Percentiles rank a stretch among this genome's conserved stretches.
phyloP scores from a whole-genome alignment of 2,888 invertebrate genomes.

The Lysandra coridon region DNA sequence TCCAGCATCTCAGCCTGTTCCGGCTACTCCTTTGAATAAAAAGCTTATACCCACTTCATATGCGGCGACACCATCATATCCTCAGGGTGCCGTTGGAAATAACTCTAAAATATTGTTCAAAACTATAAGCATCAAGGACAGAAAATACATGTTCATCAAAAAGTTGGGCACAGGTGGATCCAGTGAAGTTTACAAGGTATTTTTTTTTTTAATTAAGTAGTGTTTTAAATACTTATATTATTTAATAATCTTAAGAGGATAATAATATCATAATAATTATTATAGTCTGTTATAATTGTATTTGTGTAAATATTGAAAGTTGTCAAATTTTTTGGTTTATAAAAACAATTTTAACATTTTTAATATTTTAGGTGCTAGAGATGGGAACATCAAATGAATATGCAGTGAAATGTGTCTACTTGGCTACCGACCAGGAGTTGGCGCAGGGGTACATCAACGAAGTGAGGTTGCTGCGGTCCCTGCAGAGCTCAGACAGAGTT shows the following conservation, averaged over 20 bases:
- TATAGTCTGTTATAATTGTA: no score
- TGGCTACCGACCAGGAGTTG: constrained; percentile 86
- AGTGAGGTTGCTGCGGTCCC: constrained; percentile 87
- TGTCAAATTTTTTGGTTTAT: no score
- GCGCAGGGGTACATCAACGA: constrained; percentile 93
- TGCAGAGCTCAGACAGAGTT: constrained; percentile 91
- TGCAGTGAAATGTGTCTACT: constrained; percentile 92
- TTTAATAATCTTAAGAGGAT: no score
- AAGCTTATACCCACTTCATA: constrained; percentile 56
- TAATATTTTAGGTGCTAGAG: constrained; percentile 81
- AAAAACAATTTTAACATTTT: neutral
- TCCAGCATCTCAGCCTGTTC: constrained; percentile 45
- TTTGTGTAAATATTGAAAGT: no score
- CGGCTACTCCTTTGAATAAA: constrained; percentile 62
- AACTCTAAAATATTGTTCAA: constrained; percentile 67
- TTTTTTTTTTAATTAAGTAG: constrained; percentile 22
- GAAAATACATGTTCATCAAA: constrained; percentile 86
- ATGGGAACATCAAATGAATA: constrained; percentile 78
- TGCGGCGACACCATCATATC: constrained; percentile 69
- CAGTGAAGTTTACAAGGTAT: constrained; percentile 87
- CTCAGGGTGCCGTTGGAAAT: constrained; percentile 58
- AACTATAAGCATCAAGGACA: constrained; percentile 84
- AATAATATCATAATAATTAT: no score
- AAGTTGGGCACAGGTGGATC: constrained; percentile 94
- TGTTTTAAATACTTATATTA: no score